Evolutionary conservation across 2,888 invertebrate species (phyloP).

Genomic region (Trachelus troglodyta): DNA sequence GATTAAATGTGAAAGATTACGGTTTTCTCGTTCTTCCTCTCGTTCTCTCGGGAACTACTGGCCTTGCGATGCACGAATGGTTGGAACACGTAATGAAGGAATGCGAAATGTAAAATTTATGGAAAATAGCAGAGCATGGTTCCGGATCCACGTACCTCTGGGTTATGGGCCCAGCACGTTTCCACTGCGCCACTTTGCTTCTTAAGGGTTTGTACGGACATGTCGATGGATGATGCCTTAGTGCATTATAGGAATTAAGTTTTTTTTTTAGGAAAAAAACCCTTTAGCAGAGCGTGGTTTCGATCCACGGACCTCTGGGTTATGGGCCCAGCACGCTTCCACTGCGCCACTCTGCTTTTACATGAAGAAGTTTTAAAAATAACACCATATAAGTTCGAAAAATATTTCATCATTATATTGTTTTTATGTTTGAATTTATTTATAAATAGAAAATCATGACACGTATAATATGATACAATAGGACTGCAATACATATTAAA

Average conservation of each 20-base stretch:
- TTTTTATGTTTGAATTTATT: not conserved
- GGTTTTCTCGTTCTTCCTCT: not conserved
- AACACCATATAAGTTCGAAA: not conserved
- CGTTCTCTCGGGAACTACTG: not conserved
- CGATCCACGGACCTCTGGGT: constrained; percentile 62
- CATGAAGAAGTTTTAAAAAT: not conserved
- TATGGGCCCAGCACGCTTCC: constrained; percentile 63
- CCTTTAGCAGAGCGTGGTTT: constrained; percentile 57
- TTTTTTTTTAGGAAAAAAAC: constrained; percentile 18
- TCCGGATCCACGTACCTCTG: constrained; percentile 62
- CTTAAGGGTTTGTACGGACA: not conserved
- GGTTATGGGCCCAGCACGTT: constrained; percentile 63
- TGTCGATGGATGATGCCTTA: not conserved
- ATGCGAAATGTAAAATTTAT: not conserved
- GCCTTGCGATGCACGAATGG: not conserved
- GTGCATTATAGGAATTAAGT: not conserved
- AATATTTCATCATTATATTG: not conserved
- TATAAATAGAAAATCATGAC: not conserved
- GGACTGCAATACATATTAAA: not conserved
- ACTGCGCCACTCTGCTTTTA: constrained; percentile 60
- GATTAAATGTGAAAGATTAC: not conserved
- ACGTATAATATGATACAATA: not conserved
- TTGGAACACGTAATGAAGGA: not conserved
- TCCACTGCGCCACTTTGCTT: constrained; percentile 62
- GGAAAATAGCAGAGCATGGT: constrained; percentile 53